Conservation (phyloP, 2,888 invertebrate genomes). For the Cephus rjabovi region DNA sequence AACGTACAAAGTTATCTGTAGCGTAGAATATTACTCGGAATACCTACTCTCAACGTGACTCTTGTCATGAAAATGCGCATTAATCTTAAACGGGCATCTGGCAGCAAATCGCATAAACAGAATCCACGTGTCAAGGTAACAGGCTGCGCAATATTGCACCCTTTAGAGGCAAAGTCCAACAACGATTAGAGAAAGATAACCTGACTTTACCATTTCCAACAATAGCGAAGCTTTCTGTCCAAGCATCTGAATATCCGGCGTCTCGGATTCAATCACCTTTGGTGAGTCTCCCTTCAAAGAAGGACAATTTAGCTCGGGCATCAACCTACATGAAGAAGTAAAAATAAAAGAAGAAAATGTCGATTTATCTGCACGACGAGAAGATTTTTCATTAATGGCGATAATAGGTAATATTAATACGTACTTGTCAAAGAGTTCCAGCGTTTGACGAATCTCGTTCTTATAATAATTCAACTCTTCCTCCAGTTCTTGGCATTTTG, state of each 20-base stretch:
- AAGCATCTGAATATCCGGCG: background rate
- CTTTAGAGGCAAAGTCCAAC: background rate
- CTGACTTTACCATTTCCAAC: background rate
- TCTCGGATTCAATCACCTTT: background rate
- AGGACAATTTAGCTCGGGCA: no score
- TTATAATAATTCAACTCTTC: constrained; percentile 39
- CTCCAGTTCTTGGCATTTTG: constrained; percentile 35
- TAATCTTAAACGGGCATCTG: constrained; percentile 25
- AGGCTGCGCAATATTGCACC: constrained; percentile 2
- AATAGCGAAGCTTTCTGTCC: background rate
- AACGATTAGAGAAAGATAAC: background rate
- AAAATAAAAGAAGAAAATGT: no score
- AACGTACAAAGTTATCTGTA: no score
- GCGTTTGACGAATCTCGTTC: constrained; percentile 31
- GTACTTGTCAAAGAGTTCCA: constrained; percentile 32
- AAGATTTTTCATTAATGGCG: no score
- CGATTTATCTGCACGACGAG: no score
- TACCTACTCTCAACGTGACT: background rate
- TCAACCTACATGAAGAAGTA: no score
- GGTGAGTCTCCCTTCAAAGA: background rate
- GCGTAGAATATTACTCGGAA: no score
- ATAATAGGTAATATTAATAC: background rate
- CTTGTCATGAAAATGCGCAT: constrained; percentile 41
- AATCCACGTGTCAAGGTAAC: constrained; percentile 26
- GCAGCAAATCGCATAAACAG: constrained; percentile 4